Percentiles rank a stretch among this genome's conserved stretches.
phyloP scores from a whole-genome alignment of 2,888 invertebrate species.

The Mactromeris polynyma region DNA sequence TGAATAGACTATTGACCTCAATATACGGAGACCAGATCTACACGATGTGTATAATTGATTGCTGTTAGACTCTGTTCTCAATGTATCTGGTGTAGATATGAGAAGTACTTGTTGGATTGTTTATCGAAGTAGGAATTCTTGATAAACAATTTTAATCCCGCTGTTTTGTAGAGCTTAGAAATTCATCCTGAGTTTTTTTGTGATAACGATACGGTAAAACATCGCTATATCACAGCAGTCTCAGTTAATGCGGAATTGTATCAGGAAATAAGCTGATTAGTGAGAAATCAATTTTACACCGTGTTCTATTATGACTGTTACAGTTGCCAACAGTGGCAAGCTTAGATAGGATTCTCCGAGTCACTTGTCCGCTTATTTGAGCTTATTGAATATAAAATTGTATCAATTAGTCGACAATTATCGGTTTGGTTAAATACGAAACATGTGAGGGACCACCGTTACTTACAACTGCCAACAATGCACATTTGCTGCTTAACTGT shows the following conservation, averaged over 20 bases:
- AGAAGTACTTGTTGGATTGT: conserved; percentile 34
- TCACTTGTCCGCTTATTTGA: background rate
- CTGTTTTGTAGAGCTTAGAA: conserved; percentile 30
- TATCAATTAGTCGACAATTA: too few relatives aligned
- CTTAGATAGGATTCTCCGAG: background rate
- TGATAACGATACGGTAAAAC: background rate
- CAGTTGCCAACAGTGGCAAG: background rate
- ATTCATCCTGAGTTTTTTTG: background rate
- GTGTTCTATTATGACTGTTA: background rate
- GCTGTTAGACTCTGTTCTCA: conserved; percentile 17
- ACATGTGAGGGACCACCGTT: too few relatives aligned
- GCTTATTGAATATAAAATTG: too few relatives aligned
- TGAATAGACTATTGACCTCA: conserved; percentile 12
- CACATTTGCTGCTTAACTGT: too few relatives aligned
- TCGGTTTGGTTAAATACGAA: too few relatives aligned
- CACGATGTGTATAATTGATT: conserved; percentile 37
- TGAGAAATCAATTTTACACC: background rate
- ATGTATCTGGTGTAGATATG: conserved; percentile 31
- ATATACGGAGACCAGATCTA: conserved; percentile 8
- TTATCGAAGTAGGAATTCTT: conserved; percentile 28
- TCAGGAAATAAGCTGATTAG: background rate
- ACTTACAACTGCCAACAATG: too few relatives aligned
- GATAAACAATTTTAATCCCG: conserved; percentile 47
- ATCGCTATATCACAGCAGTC: background rate
- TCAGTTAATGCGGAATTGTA: background rate